Conservation (phyloP, 2,888 invertebrate genomes). For the Bombylius discolor region DNA sequence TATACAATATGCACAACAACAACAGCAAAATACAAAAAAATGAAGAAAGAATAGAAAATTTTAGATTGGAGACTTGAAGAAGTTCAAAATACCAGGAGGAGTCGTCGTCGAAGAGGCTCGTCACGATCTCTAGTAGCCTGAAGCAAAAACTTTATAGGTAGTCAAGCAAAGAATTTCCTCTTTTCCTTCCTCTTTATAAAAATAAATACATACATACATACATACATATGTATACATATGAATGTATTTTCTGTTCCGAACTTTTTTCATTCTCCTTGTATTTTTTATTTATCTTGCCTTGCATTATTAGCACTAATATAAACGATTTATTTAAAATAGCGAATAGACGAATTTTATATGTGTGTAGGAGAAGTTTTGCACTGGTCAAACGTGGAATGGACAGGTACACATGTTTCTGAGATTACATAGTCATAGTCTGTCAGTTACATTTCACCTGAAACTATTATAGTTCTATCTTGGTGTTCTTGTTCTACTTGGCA, state of each 20-base stretch:
- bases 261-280: too few relatives aligned
- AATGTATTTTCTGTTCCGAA: too few relatives aligned
- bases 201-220: not conserved
- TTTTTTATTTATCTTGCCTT: too few relatives aligned
- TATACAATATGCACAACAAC: not conserved
- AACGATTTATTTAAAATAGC: not conserved
- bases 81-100: conserved; percentile 1
- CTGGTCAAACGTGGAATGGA: conserved; percentile 10
- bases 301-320: too few relatives aligned
- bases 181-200: too few relatives aligned
- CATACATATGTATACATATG: too few relatives aligned
- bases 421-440: conserved; percentile 10
- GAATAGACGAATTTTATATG: too few relatives aligned
- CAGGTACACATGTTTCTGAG: conserved; percentile 12
- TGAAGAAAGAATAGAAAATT: too few relatives aligned
- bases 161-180: not conserved
- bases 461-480: conserved; percentile 4
- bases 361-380: not conserved
- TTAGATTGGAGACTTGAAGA: not conserved
- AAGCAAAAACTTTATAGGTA: not conserved
- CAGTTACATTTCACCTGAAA: conserved; percentile 11
- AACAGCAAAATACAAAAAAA: not conserved
- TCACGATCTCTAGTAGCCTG: conserved; percentile 7
- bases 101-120: not conserved
- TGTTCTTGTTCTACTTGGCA: conserved; percentile 1